Conservation (phyloP, 2,113 vertebrate species). For the Poecilia latipinna region DNA sequence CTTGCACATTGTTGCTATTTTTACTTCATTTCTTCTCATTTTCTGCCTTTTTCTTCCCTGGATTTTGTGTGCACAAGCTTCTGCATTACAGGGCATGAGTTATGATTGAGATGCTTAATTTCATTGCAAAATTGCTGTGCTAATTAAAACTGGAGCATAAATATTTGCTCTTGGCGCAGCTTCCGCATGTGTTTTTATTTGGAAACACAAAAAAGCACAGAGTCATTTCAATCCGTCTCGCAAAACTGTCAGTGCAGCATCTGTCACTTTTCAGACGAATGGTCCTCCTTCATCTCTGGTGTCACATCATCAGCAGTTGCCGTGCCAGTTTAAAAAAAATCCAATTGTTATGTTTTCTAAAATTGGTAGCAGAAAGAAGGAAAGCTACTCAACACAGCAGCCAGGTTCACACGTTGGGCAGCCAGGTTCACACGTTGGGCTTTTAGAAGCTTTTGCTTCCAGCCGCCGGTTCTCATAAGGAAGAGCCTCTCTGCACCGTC, state of each 20-base stretch:
- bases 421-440: constrained; percentile 36
- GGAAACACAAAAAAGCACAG: constrained; percentile 22
- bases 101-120: constrained; percentile 78
- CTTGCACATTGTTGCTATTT: constrained; percentile 83
- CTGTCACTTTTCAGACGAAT: constrained; percentile 14
- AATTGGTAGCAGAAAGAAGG: constrained; percentile 29
- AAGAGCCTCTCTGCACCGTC: constrained; percentile 52
- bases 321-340: not conserved
- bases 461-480: constrained; percentile 32
- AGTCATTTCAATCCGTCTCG: constrained; percentile 15
- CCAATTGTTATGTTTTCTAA: constrained; percentile 16
- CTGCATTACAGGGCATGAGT: constrained; percentile 55
- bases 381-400: constrained; percentile 8
- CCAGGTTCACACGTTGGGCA: constrained; percentile 34
- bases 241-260: constrained; percentile 31
- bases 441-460: constrained; percentile 35
- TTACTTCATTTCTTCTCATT: constrained; percentile 55
- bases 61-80: constrained; percentile 39
- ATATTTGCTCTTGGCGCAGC: constrained; percentile 73
- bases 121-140: constrained; percentile 69
- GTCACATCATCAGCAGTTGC: constrained; percentile 25
- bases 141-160: constrained; percentile 78
- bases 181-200: constrained; percentile 70
- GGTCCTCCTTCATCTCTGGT: constrained; percentile 24
- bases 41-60: constrained; percentile 10